Evolutionary conservation across 2,113 vertebrate species (phyloP).

Genomic region (Dromas ardeola): DNA sequence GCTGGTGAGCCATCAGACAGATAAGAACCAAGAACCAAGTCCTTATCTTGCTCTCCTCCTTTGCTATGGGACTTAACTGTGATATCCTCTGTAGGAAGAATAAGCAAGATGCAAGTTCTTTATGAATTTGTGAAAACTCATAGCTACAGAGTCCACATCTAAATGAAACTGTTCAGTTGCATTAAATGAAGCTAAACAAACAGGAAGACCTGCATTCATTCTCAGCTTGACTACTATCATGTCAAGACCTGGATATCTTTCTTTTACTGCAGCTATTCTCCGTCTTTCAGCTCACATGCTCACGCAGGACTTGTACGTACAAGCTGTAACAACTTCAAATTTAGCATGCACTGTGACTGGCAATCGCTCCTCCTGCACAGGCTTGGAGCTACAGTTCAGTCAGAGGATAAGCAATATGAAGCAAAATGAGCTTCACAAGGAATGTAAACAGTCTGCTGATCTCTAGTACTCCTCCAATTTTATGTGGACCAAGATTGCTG

Average conservation of each 20-base stretch:
- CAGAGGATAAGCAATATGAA: background rate
- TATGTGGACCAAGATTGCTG: background rate
- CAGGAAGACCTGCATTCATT: background rate
- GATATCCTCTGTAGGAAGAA: background rate
- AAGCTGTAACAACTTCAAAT: background rate
- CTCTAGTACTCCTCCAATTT: background rate
- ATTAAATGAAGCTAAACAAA: background rate
- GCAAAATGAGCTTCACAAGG: background rate
- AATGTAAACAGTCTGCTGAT: conserved; percentile 25
- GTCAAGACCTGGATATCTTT: background rate
- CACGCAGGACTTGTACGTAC: background rate
- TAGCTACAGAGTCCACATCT: background rate
- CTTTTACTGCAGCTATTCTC: background rate
- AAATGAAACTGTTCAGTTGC: background rate
- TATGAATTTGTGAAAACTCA: background rate
- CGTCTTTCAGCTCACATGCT: background rate
- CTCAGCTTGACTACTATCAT: background rate
- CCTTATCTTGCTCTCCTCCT: background rate
- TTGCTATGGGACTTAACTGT: background rate
- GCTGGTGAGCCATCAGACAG: background rate
- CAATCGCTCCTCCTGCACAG: background rate
- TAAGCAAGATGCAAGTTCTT: background rate
- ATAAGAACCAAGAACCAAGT: background rate
- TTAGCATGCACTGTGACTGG: background rate
- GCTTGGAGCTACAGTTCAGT: background rate